Percentiles rank a stretch among this genome's conserved stretches.
Conservation (phyloP, 1,140 invertebrate genomes). For the Bombus superbus region DNA sequence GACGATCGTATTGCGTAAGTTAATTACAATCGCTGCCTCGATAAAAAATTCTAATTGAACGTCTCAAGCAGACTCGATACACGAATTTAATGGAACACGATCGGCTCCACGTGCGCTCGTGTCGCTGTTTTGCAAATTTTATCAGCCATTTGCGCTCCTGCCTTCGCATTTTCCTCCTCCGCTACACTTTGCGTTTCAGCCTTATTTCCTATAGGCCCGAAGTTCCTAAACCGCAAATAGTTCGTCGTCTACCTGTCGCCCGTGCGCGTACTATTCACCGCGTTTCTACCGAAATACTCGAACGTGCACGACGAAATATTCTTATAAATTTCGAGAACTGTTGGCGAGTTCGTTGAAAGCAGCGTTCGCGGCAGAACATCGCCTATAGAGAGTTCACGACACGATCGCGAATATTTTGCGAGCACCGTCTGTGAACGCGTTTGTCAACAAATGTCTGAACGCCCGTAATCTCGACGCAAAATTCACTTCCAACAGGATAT, state of each 20-base stretch:
- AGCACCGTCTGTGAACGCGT: no score
- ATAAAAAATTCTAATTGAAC: neutral
- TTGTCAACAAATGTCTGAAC: no score
- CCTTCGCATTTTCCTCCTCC: neutral
- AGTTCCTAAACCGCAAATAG: neutral
- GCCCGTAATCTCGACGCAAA: neutral
- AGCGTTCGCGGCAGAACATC: no score
- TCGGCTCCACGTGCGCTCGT: no score
- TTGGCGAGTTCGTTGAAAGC: no score
- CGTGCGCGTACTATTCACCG: no score
- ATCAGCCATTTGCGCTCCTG: neutral
- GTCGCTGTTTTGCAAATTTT: no score
- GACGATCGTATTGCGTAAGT: neutral
- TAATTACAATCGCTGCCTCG: neutral
- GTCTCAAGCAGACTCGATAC: no score
- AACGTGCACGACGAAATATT: neutral
- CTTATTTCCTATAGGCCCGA: neutral
- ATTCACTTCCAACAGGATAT: neutral
- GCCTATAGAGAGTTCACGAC: accelerated
- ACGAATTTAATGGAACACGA: no score
- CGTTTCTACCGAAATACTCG: no score
- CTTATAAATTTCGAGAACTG: neutral
- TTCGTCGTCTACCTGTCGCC: neutral
- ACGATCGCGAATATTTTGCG: no score
- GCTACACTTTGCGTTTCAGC: neutral